These are phyloP conservation scores for Ailuropoda melanoleuca DNA, from an alignment of 2,113 vertebrate species.

Conservation along the genomic window DNA sequence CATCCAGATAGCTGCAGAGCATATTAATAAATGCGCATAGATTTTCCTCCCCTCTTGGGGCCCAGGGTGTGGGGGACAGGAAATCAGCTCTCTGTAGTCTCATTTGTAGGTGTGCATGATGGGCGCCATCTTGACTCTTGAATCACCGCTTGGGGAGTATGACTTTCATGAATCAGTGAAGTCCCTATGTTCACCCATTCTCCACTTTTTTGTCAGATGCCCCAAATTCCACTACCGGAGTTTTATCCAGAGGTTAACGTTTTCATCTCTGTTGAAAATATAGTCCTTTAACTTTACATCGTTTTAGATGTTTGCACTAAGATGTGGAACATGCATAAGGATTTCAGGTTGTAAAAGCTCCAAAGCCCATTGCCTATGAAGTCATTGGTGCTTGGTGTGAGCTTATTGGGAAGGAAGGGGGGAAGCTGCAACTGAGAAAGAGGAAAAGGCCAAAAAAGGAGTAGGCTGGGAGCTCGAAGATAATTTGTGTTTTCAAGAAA, in stretches of 20 bases:
- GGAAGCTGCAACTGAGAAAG: conserved; percentile 7
- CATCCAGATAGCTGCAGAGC: conserved; percentile 25
- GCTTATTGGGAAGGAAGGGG: background rate
- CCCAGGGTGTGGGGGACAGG: background rate
- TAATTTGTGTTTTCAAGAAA: background rate
- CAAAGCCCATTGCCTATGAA: background rate
- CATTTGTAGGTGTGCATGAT: background rate
- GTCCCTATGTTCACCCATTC: background rate
- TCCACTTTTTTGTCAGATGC: background rate
- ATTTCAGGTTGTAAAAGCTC: background rate
- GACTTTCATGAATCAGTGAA: background rate
- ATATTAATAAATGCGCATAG: conserved; percentile 31
- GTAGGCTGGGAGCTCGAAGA: background rate
- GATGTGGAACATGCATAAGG: background rate
- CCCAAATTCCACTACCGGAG: background rate
- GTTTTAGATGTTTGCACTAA: background rate
- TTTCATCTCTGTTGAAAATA: conserved; percentile 25
- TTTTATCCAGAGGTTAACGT: background rate
- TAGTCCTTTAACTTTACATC: conserved; percentile 6
- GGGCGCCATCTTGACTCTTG: background rate
- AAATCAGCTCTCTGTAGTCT: background rate
- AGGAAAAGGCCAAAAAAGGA: background rate
- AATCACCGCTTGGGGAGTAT: background rate
- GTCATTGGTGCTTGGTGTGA: background rate
- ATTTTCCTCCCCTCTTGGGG: background rate